Base-by-base conservation (phyloP, 2,888 invertebrate species). In the Athalia cordata region DNA sequence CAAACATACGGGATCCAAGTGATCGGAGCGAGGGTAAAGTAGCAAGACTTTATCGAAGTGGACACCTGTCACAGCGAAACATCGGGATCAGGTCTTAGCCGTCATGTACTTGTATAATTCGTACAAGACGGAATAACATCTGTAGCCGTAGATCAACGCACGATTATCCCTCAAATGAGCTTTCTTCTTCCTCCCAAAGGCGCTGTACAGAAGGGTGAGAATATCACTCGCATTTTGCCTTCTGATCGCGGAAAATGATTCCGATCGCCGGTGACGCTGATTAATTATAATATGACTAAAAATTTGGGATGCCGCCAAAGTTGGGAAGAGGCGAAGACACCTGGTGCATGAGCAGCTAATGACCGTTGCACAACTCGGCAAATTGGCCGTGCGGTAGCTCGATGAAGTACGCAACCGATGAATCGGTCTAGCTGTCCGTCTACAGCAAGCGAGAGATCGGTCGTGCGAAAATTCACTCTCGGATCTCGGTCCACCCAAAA, bases 391-490 rank as follows among this genome's bases (percentile, higher is more conserved):
- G 47, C 15, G 47, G 66, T 29, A 29, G 29, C 66, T 66, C 66
- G 49, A 66, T 47, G 49, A 11, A 43, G 29, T 67, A 67, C 9
- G 29, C 55, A 5, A 55, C 55, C 13, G 43, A 11, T 29, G 45
- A 29, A 11, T 67, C 68, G 29, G 52, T 68, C 67, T 64, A 3
- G 43, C 45, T 43, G 64, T 64, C 43, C 11, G 64, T 64, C 64
- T 64, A 5, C 49, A 29, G 29, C 15, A 15, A 15, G 15, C 43
- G 61, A 45, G 11, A 29, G n/a, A 75, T 75, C 75, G 64, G 75
- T 75, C 55, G 49, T 62, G 70, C n/a, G 72, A 78, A 78, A 65
- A 64, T 77, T 66, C 67, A 65, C 65, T 65, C 70, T 55, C 13
- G 6, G 43, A 57, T 43, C 45, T 8, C 55, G 6, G 7, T 8